Conservation (phyloP, 2,797 vertebrate genomes). For the Acanthurus tractus region DNA sequence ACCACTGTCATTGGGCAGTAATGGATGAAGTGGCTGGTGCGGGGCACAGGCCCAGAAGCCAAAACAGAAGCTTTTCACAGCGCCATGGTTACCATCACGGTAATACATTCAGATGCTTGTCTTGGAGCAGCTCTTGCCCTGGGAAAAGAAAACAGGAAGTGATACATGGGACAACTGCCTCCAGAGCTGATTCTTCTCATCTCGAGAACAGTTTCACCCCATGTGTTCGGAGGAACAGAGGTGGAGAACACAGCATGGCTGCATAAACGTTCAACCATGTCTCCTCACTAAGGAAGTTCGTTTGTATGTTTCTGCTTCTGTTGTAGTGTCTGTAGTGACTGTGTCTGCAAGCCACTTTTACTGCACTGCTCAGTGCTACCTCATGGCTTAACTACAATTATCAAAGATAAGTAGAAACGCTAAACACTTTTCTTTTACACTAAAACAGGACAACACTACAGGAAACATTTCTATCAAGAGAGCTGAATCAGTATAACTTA, state of each 20-base stretch:
- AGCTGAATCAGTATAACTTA: too few relatives aligned
- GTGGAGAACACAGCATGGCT: neutral
- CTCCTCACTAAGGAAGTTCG: neutral
- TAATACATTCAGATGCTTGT: constrained; percentile 81
- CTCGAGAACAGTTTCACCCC: constrained; percentile 43
- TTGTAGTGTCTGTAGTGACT: neutral
- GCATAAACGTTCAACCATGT: neutral
- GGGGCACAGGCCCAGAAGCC: constrained; percentile 67
- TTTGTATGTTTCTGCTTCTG: neutral
- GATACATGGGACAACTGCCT: constrained; percentile 71
- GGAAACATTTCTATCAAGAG: neutral
- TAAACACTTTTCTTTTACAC: too few relatives aligned
- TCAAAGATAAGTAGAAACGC: too few relatives aligned
- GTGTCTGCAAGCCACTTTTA: neutral
- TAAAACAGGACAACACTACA: too few relatives aligned
- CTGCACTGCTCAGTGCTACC: neutral
- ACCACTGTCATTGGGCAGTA: constrained; percentile 63
- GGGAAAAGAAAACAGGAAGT: constrained; percentile 87
- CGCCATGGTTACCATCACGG: constrained; percentile 83
- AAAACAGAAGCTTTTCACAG: constrained; percentile 67
- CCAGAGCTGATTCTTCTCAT: constrained; percentile 68
- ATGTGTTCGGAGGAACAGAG: constrained; percentile 22
- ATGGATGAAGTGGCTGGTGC: constrained; percentile 76
- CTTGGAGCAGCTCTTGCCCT: constrained; percentile 74
- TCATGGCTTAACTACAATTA: too few relatives aligned